Conservation (phyloP, 2,797 vertebrate species). For the Cottoperca gobio region DNA sequence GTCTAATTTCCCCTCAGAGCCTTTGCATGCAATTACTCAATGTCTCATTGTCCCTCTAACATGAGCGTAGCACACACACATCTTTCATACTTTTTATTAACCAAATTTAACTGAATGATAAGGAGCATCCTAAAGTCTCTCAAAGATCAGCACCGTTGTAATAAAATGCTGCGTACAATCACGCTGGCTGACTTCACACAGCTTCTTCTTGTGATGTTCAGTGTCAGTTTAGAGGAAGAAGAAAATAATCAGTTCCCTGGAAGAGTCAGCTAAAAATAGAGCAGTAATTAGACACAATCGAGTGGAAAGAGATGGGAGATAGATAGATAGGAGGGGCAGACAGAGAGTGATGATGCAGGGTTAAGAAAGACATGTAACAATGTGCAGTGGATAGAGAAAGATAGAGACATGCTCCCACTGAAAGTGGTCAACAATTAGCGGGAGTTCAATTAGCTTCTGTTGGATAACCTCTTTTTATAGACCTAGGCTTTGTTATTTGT, state of each 20-base stretch:
- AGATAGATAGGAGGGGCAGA: not conserved
- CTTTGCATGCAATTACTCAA: not conserved
- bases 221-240: not conserved
- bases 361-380: not conserved
- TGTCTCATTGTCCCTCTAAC: not conserved
- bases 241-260: not conserved
- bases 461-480: not conserved
- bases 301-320: constrained; percentile 10
- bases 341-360: not conserved
- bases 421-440: not conserved
- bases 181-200: not conserved
- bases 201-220: not conserved
- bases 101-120: not conserved
- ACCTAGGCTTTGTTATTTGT: not conserved
- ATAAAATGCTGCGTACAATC: not conserved
- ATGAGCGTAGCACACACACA: not conserved
- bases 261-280: constrained; percentile 6
- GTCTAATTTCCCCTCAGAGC: not conserved
- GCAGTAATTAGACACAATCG: constrained; percentile 32
- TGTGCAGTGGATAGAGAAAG: not conserved
- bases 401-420: not conserved
- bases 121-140: not conserved
- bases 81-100: not conserved
- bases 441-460: not conserved
- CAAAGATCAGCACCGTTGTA: not conserved